Evolutionary conservation across 2,797 vertebrate genomes (phyloP), one percentile per base, ranked within the genome.

Genomic region (Muscicapa striata): DNA sequence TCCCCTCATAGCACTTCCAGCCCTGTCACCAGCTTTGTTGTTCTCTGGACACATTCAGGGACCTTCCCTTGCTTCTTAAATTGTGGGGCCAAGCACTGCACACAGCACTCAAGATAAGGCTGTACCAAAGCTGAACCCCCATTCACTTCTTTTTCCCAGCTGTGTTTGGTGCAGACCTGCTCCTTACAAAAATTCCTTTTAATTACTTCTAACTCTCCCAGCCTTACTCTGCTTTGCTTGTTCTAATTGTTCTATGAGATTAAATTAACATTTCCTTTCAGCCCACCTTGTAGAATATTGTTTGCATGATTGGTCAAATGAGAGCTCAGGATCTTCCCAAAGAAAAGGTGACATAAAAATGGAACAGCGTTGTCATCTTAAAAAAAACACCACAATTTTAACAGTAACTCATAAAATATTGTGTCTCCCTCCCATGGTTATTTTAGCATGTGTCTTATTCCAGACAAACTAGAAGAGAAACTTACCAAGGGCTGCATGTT

Each of bases 21-120:
- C 22, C 11, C 23, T 70, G 43, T n/a, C 52, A 45, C 17, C 36
- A 61, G 48, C 24, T 87, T 13, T 55, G 4, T 2, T 55, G 5
- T 19, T 46, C 34, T 54, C 36, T 49, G 58, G 52, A 61, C 13
- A 8, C 15, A 15, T 14, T 40, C 27, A 34, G 32, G 32, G 36
- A 70, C 36, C 7, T 68, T 24, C 16, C 15, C 18, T 32, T 52
- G 12, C n/a, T 68, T 57, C 14, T 29, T 5, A 34, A 73, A 17
- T 6, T 34, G 26, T 17, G 14, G 26, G 27, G 15, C 23, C 40
- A 55, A 64, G 11, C 24, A 16, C 61, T 32, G 43, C 62, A 54
- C 9, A n/a, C 9, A 54, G 36, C 29, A 13, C 15, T 43, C 0
- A 0, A 38, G 41, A 11, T 38, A 29, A n/a, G 32, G 57, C 52